Evolutionary conservation across 2,113 vertebrate species (phyloP).

Genomic region (Pelmatolapia mariae): DNA sequence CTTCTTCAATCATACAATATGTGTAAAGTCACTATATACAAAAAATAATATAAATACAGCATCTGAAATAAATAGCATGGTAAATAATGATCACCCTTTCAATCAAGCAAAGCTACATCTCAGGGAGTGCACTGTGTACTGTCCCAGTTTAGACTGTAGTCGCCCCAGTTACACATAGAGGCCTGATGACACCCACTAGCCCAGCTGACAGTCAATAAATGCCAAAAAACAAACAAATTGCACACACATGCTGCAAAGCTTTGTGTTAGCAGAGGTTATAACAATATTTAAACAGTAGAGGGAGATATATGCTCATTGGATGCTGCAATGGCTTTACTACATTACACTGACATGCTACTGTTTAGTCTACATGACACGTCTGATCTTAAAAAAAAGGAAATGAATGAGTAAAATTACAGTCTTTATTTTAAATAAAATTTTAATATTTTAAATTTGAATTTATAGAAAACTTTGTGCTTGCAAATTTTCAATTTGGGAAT

Average conservation of each 20-base stretch:
- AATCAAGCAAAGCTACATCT: slow-evolving; percentile 75
- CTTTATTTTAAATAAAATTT: background rate
- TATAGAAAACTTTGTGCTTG: background rate
- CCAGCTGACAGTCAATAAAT: slow-evolving; percentile 6
- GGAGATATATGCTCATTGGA: slow-evolving; percentile 30
- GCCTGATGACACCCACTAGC: background rate
- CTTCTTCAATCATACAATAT: slow-evolving; percentile 33
- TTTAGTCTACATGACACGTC: background rate
- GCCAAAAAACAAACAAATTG: background rate
- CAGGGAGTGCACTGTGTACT: slow-evolving; percentile 52
- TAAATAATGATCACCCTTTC: slow-evolving; percentile 44
- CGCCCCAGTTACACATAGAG: slow-evolving; percentile 2
- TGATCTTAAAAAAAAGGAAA: background rate
- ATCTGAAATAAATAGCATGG: slow-evolving; percentile 60
- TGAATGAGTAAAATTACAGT: background rate
- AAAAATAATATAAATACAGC: slow-evolving; percentile 61
- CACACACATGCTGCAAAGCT: slow-evolving; percentile 37
- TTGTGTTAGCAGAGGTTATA: slow-evolving; percentile 5
- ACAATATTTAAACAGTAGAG: slow-evolving; percentile 49
- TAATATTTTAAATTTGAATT: background rate
- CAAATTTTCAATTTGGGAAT: background rate
- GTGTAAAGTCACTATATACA: slow-evolving; percentile 56
- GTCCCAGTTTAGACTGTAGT: slow-evolving; percentile 17
- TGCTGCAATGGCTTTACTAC: slow-evolving; percentile 13
- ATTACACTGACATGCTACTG: slow-evolving; percentile 47